phyloP scores from a whole-genome alignment of 2,888 invertebrate species.

The Erebia ligea region DNA sequence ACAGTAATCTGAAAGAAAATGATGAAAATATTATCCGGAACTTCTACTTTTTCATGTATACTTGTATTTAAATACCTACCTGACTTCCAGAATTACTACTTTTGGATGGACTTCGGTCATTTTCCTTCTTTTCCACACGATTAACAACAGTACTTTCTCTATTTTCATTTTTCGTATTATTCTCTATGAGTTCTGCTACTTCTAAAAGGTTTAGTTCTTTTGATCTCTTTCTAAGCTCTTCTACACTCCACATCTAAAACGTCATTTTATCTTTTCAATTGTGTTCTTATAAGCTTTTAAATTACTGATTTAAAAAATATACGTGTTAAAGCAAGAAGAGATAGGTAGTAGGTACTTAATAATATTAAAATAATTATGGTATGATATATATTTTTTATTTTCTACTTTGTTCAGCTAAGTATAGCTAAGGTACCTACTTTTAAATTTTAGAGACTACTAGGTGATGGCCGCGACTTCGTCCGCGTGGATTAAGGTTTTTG shows the following conservation, averaged over 20 bases:
- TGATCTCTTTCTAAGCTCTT: slow-evolving; percentile 87
- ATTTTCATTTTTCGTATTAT: slow-evolving; percentile 52
- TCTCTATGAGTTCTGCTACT: slow-evolving; percentile 68
- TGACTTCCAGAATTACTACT: slow-evolving; percentile 91
- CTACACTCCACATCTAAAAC: slow-evolving; percentile 86
- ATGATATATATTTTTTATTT: background rate
- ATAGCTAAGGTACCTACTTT: background rate
- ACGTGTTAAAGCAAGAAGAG: background rate
- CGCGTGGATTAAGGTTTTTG: too few relatives aligned
- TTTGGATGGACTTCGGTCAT: slow-evolving; percentile 87
- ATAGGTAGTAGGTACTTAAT: background rate
- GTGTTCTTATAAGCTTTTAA: slow-evolving; percentile 3
- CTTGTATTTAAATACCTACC: slow-evolving; percentile 70
- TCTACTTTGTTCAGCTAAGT: background rate
- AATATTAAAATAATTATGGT: background rate
- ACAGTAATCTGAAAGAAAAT: slow-evolving; percentile 86
- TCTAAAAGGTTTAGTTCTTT: slow-evolving; percentile 86
- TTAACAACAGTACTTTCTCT: slow-evolving; percentile 56
- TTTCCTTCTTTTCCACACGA: slow-evolving; percentile 75
- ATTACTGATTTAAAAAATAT: slow-evolving; percentile 3
- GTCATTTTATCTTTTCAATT: slow-evolving; percentile 13
- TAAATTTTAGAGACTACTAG: background rate
- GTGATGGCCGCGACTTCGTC: too few relatives aligned
- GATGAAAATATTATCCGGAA: slow-evolving; percentile 14
- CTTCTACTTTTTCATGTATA: background rate